Evolutionary conservation across 2,113 vertebrate genomes (phyloP).

Genomic region (Tyto alba): DNA sequence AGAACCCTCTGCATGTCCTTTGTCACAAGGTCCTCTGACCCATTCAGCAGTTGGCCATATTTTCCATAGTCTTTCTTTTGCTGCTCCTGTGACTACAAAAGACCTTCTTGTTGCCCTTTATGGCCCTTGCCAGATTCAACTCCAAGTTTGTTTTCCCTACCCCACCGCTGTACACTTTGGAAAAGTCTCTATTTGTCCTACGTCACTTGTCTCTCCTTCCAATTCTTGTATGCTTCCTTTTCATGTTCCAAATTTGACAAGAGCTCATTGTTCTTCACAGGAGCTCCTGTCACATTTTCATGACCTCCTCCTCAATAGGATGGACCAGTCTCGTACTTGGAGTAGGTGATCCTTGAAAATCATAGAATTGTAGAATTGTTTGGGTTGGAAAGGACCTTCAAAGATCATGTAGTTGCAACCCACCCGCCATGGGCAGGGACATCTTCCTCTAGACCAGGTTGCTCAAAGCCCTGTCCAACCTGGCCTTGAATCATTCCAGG

Average conservation of each 20-base stretch:
- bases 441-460: too few relatives aligned
- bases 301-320: background rate
- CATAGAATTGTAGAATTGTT: background rate
- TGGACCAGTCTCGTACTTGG: background rate
- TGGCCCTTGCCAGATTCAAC: background rate
- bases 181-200: background rate
- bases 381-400: too few relatives aligned
- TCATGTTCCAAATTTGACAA: background rate
- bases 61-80: background rate
- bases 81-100: background rate
- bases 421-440: too few relatives aligned
- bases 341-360: background rate
- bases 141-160: background rate
- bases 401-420: too few relatives aligned
- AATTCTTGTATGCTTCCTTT: background rate
- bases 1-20: background rate
- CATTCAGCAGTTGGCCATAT: background rate
- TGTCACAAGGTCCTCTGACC: background rate
- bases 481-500: too few relatives aligned
- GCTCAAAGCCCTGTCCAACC: too few relatives aligned
- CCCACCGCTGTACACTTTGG: background rate
- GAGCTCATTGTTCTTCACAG: background rate
- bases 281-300: background rate
- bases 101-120: background rate
- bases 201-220: background rate